Conservation (phyloP, 2,113 vertebrate species). For the Climacteris rufus region DNA sequence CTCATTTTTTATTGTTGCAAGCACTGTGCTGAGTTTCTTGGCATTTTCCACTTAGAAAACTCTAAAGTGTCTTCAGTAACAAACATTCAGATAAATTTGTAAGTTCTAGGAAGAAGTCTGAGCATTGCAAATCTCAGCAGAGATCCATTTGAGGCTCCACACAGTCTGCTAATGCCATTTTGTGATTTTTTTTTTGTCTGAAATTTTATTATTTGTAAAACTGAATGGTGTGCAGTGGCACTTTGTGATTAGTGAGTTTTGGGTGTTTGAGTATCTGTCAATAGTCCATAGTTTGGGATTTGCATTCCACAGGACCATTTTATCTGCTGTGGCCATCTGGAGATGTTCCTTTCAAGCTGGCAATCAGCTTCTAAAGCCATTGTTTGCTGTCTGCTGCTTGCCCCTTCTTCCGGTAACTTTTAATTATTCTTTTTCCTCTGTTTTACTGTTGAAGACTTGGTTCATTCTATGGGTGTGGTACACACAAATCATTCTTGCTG, state of each 20-base stretch:
- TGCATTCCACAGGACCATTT: background rate
- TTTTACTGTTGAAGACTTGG: background rate
- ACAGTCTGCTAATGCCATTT: background rate
- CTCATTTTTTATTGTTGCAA: background rate
- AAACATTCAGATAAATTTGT: background rate
- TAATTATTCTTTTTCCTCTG: background rate
- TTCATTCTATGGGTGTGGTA: background rate
- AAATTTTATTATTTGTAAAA: background rate
- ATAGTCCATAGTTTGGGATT: background rate
- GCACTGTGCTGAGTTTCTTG: background rate
- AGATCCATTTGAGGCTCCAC: background rate
- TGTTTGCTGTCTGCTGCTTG: background rate
- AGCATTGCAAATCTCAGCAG: background rate
- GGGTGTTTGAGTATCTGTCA: background rate
- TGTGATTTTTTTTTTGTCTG: background rate
- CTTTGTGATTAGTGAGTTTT: background rate
- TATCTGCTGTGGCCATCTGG: background rate
- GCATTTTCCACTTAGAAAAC: background rate
- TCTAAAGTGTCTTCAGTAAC: background rate
- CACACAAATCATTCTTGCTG: background rate
- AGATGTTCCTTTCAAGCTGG: background rate
- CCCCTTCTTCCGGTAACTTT: background rate
- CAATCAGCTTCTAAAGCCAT: background rate
- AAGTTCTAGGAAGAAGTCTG: background rate
- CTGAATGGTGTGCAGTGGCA: fast-evolving